Base-by-base conservation (phyloP, 2,113 vertebrate species). In the Suncus etruscus region DNA sequence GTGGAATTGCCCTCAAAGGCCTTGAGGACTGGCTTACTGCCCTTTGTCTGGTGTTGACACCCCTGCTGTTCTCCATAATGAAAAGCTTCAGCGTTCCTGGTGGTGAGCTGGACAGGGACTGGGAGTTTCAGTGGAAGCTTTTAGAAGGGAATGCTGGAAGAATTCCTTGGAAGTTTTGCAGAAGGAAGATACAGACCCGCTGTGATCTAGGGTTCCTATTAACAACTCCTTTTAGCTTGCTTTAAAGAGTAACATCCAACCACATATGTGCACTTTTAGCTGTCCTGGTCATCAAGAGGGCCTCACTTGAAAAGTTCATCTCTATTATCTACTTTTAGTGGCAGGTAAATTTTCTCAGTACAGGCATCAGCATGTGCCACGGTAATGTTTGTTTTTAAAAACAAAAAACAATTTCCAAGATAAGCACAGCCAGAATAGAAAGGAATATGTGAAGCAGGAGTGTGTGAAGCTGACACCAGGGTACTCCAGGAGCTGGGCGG, bases 301-400 rank as follows among this genome's bases (percentile, higher is more conserved):
- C 74, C 68, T 29, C 85, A 27, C 92, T 91, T 91, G 93, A 77
- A 95, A 93, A 90, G 27, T 47, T 83, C 75, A 29, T 80, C 82
- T 93, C 69, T 68, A 15, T 61, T 87, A 95, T 93, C 87, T 48
- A 54, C 94, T 82, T 93, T 87, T 97, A 97, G 97, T 96, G 94
- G 92, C 47, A 89, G 96, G 91, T 95, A 97, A 95, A 97, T 97
- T 95, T 91, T 96, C 65, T 94, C 50, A 29, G 78, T 95, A 86
- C 29, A 10, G 96, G 93, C 79, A 79, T 73, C 87, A 94, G 63
- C 12, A 3, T 87, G 58, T 97, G 90, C 97, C 76, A 90, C 84
- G 58, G 94, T 90, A 85, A 95, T 75, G 83, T 96, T 96, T 89
- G 85, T 74, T 95, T 95, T 95, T 94, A 96, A 94, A 39, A 39